Base-by-base conservation (phyloP, 2,113 vertebrate genomes). In the Spermophilus dauricus region DNA sequence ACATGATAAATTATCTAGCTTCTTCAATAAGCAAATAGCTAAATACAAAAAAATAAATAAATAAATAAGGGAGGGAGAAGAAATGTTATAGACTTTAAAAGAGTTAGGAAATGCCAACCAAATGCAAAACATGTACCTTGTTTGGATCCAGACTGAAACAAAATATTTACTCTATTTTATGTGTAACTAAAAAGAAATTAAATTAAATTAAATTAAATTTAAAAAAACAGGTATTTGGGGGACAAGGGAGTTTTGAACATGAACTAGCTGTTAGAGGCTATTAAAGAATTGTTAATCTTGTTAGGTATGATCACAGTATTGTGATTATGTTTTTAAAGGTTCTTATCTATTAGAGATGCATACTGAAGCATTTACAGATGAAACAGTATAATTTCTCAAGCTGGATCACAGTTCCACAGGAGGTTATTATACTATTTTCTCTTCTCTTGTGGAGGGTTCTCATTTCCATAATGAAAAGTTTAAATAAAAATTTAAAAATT, bases 1-100 rank as follows among this genome's bases (percentile, higher is more conserved):
- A 87, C 30, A 86, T n/a, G 53, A 91, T 89, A 97, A 97, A 97
- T 69, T 48, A 97, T 95, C 89, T 94, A 39, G 75, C 91, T 91
- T 89, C 75, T 97, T 91, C 82, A 84, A 94, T 34, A 97, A 95
- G 58, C 34, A 94, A 97, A 92, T 28, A 53, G 72, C 67, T 92
- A 32, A 80, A 83, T 82, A 56, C 56, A 77, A 89, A 78, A 63
- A 81, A 30, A 39, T 73, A 45, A 42, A 42, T 42, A 45, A 45
- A 7, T 45, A 72, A 28, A 30, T 58, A 42, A 13, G 42, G 17
- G 9, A 72, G 32, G 9, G 30, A 32, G 16, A n/a, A 8, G 13
- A 93, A 92, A 69, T 85, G n/a, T 56, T 89, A 92, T 0, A 28
- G 63, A 85, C 80, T 94, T 84, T 45, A 42, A 88, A 94, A 80